These are phyloP conservation scores for Babylonia areolata DNA, from an alignment of 1,140 invertebrate species.

Conservation along the genomic window DNA sequence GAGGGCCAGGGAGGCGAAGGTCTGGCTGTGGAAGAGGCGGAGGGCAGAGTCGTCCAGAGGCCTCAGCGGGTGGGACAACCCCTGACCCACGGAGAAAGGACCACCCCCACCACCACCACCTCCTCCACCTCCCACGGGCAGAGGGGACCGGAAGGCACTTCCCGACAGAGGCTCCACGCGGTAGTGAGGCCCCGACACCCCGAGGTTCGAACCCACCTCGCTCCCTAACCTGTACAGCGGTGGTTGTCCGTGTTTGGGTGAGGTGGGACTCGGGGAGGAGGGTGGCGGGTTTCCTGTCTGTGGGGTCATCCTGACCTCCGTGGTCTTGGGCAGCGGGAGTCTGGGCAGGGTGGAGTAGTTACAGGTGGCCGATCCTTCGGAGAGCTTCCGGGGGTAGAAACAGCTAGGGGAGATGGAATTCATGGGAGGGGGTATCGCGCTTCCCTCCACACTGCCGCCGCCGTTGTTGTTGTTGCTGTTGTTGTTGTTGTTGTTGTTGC, in stretches of 20 bases:
- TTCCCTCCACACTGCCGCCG: neutral
- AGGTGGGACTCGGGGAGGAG: neutral
- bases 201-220: neutral
- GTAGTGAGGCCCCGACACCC: neutral
- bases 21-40: slow-evolving; percentile 34
- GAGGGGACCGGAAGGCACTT: slow-evolving; percentile 14
- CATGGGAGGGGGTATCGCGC: slow-evolving; percentile 16
- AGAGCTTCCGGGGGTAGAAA: slow-evolving; percentile 31
- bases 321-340: neutral
- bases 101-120: too few species aligned
- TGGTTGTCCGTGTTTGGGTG: neutral
- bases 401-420: slow-evolving; percentile 16
- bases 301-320: neutral
- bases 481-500: neutral
- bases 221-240: neutral
- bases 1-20: slow-evolving; percentile 32
- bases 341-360: slow-evolving; percentile 39
- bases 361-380: slow-evolving; percentile 30
- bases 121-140: too few species aligned
- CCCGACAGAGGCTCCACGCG: slow-evolving; percentile 16
- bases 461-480: neutral
- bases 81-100: neutral
- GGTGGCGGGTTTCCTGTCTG: too few species aligned
- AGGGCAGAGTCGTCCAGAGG: slow-evolving; percentile 40
- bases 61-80: neutral